Evolutionary conservation across 1,140 invertebrate species (phyloP), one percentile per base, ranked within the genome.

Genomic region (Atta cephalotes): DNA sequence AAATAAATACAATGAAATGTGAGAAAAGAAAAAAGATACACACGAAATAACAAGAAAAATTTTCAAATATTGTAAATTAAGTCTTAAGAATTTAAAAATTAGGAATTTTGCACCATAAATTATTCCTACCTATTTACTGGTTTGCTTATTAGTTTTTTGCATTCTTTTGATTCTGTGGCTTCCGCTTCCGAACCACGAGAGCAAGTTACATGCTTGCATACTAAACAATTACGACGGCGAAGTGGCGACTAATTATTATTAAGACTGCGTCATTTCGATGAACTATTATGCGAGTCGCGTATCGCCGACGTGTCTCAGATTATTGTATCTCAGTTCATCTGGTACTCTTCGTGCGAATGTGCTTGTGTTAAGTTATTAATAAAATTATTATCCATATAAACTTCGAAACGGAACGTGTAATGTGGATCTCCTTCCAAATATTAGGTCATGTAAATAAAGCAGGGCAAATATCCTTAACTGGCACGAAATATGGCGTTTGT

Each of bases 261-360:
- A 82, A 74, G 80, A 82, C 35, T 78, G 56, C 18, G 12, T 35
- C 53, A 56, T 39, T 72, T 3, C 7, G 68, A 7, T 12, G 53
- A 7, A 82, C 62, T 82, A 82, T 82, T 82, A 82, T 82, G 80
- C 80, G 58, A 12, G 53, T 62, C 53, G 53, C 35, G 53, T 74
- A 12, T 60, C 68, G 35, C 53, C 18, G 39, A 82, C 72, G 60
- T 82, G 53, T 53, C 39, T 60, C 68, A 68, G 80, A 74, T 82
- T 82, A 82, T 39, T 18, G 25, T 56, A 82, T 82, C 6, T 25
- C 68, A 35, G 68, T 82, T 82, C 79, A 82, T 10, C 28, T 45
- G 53, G 66, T 60, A 53, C 16, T 49, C 35, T 71, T 60, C 53
- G 39, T 2, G 45, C 1, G 3, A 3, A 10, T 31, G n/a, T 45